phyloP scores from a whole-genome alignment of 2,888 invertebrate genomes.

The Conistra vaccinii region DNA sequence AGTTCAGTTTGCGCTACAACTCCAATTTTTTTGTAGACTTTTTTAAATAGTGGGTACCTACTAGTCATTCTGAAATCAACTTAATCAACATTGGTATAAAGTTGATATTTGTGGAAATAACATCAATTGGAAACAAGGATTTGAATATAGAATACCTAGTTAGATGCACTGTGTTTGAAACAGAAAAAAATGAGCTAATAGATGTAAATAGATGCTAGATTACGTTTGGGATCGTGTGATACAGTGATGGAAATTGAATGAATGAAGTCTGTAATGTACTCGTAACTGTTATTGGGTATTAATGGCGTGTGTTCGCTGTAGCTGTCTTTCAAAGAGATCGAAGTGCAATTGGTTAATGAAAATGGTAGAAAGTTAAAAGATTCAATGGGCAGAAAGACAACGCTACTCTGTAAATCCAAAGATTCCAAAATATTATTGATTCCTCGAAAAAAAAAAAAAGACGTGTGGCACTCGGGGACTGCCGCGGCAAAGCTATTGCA shows the following conservation, averaged over 20 bases:
- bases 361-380: neutral
- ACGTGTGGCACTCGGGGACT: too few species aligned
- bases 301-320: constrained; percentile 15
- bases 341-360: neutral
- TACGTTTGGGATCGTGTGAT: constrained; percentile 3
- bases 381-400: neutral
- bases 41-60: too few species aligned
- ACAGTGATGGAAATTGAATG: constrained; percentile 17
- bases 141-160: neutral
- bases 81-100: too few species aligned
- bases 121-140: neutral
- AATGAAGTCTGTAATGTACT: constrained; percentile 38
- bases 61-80: too few species aligned
- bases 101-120: neutral
- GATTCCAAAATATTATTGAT: neutral
- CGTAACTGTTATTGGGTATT: constrained; percentile 11
- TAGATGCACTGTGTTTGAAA: constrained; percentile 12
- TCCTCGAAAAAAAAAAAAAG: too few species aligned
- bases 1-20: too few species aligned
- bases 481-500: too few species aligned
- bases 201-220: constrained; percentile 32
- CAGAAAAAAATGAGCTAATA: constrained; percentile 33
- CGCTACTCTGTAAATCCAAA: neutral
- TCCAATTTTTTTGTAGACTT: too few species aligned
- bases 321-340: neutral